Percentiles rank a stretch among this genome's conserved stretches.
Conservation (phyloP, 1,140 invertebrate species). For the Cotesia glomerata region DNA sequence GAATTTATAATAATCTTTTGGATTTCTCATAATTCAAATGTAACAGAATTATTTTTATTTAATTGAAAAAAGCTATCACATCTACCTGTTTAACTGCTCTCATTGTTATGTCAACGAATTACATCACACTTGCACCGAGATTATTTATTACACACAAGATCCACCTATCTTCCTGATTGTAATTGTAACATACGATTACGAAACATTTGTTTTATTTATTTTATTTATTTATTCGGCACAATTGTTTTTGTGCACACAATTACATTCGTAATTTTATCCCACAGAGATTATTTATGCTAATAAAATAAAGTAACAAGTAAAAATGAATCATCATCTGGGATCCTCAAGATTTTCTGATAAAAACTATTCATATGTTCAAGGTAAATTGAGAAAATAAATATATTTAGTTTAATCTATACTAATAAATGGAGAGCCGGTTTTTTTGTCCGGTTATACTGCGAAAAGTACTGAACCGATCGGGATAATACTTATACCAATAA, state of each 20-base stretch:
- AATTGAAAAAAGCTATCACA: neutral
- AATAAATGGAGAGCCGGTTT: no score
- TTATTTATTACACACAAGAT: conserved; percentile 12
- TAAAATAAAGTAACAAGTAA: no score
- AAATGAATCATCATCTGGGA: no score
- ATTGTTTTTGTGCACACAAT: conserved; percentile 3
- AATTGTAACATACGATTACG: neutral
- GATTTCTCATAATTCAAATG: neutral
- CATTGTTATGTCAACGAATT: conserved; percentile 24
- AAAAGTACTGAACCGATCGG: no score
- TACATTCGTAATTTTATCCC: neutral
- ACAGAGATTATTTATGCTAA: neutral
- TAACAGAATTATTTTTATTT: neutral
- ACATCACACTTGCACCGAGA: conserved; percentile 9
- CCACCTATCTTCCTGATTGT: neutral
- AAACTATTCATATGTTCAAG: no score
- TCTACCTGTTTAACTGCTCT: conserved; percentile 8
- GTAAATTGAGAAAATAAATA: no score
- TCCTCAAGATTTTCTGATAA: no score
- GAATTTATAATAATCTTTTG: neutral
- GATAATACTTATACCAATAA: no score
- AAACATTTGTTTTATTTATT: neutral
- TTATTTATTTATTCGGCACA: conserved; percentile 10
- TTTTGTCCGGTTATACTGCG: no score
- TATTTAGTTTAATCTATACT: no score